These are phyloP conservation scores for Pavo muticus DNA, from an alignment of 2,113 vertebrate species.

Conservation along the genomic window DNA sequence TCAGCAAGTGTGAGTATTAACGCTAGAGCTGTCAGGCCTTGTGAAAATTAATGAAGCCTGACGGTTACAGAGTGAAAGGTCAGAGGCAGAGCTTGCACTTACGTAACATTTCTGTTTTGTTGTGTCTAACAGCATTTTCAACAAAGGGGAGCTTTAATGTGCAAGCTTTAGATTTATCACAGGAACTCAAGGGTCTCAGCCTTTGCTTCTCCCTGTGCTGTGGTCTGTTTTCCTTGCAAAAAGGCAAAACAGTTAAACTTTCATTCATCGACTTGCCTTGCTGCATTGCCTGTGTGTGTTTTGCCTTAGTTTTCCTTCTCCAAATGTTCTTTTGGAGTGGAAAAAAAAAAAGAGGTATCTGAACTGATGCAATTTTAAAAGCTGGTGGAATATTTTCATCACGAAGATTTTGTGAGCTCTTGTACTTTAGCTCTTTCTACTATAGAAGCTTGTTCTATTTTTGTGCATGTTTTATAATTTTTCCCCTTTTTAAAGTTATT, in stretches of 20 bases:
- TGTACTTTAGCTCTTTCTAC: background rate
- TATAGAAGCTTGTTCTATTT: background rate
- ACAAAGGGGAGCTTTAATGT: slow-evolving; percentile 73
- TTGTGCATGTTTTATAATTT: slow-evolving; percentile 21
- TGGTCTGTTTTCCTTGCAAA: slow-evolving; percentile 50
- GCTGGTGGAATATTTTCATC: background rate
- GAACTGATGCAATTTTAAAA: background rate
- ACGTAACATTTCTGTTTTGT: slow-evolving; percentile 78
- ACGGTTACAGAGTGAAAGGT: slow-evolving; percentile 81
- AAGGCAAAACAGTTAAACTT: slow-evolving; percentile 29
- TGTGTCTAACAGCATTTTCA: slow-evolving; percentile 77
- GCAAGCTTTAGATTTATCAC: slow-evolving; percentile 69
- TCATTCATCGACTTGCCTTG: slow-evolving; percentile 9
- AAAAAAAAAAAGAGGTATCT: background rate
- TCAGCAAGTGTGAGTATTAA: slow-evolving; percentile 86
- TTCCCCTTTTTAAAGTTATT: background rate
- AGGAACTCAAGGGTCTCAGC: slow-evolving; percentile 68
- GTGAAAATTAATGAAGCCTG: slow-evolving; percentile 84
- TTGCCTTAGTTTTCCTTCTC: slow-evolving; percentile 14
- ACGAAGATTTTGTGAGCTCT: background rate
- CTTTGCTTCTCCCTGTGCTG: slow-evolving; percentile 52
- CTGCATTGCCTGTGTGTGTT: background rate
- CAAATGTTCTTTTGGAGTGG: background rate
- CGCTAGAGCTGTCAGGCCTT: slow-evolving; percentile 81
- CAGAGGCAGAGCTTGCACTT: slow-evolving; percentile 77